These are phyloP conservation scores for Drepana arcuata DNA, from an alignment of 1,140 invertebrate species.

Conservation along the genomic window DNA sequence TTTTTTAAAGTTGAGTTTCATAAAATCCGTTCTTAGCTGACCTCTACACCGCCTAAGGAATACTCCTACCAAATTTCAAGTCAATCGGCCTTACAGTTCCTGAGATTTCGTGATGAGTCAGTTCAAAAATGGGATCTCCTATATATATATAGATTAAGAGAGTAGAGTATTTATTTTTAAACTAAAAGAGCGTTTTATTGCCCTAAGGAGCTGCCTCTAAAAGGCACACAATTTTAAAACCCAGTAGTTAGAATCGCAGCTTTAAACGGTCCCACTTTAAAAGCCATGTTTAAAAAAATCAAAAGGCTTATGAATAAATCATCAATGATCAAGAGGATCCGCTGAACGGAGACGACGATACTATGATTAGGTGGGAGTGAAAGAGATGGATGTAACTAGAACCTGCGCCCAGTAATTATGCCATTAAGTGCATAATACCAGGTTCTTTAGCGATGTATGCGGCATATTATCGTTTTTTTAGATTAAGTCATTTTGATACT, in stretches of 20 bases:
- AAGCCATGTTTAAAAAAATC: constrained; percentile 9
- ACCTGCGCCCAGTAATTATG: constrained; percentile 36
- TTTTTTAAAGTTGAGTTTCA: too few species aligned
- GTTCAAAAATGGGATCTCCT: too few species aligned
- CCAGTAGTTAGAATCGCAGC: constrained; percentile 27
- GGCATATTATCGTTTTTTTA: constrained; percentile 27
- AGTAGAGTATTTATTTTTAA: too few species aligned
- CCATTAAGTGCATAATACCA: constrained; percentile 39
- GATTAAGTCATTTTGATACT: constrained; percentile 22
- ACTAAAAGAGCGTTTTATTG: too few species aligned
- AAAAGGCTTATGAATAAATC: constrained; percentile 35
- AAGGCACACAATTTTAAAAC: too few species aligned
- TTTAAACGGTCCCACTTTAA: constrained; percentile 15
- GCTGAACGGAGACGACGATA: constrained; percentile 14
- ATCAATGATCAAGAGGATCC: constrained; percentile 15
- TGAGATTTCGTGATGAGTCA: too few species aligned
- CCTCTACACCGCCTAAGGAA: too few species aligned
- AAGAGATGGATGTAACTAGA: constrained; percentile 15
- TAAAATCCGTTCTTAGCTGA: too few species aligned
- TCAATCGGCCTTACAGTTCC: too few species aligned
- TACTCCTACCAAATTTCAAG: too few species aligned
- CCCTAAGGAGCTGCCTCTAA: too few species aligned
- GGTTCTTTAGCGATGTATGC: constrained; percentile 26
- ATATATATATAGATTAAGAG: too few species aligned
- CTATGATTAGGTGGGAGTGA: constrained; percentile 5